phyloP scores from a whole-genome alignment of 2,888 invertebrate species.

The Macrophya annulata region DNA sequence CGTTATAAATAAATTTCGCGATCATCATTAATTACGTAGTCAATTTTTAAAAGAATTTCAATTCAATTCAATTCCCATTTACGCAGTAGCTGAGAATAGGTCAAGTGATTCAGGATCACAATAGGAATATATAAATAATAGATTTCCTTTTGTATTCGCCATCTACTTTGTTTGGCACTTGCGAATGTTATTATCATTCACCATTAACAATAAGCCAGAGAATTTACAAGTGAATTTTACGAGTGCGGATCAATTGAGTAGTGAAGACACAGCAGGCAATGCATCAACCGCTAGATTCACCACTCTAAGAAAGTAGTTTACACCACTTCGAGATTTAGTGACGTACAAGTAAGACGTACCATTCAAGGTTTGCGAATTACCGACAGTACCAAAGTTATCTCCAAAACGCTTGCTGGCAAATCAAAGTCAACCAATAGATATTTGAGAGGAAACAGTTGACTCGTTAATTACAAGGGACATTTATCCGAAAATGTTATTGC shows the following conservation, averaged over 20 bases:
- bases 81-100: slow-evolving; percentile 7
- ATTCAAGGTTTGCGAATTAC: too few relatives aligned
- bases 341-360: too few relatives aligned
- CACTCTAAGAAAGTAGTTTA: too few relatives aligned
- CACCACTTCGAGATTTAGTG: neutral
- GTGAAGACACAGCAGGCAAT: neutral
- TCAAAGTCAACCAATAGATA: neutral
- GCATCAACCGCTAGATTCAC: neutral
- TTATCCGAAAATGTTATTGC: too few relatives aligned
- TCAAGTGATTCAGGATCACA: slow-evolving; percentile 16
- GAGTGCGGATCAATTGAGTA: neutral
- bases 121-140: slow-evolving; percentile 3
- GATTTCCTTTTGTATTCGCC: neutral
- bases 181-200: slow-evolving; percentile 2
- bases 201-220: neutral
- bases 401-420: neutral
- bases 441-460: too few relatives aligned
- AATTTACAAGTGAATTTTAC: neutral
- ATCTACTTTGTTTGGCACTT: slow-evolving; percentile 22
- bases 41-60: neutral
- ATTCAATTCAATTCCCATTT: neutral
- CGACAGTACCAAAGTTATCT: neutral
- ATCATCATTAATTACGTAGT: neutral
- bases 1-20: neutral
- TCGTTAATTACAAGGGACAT: too few relatives aligned